Evolutionary conservation across 2,113 vertebrate genomes (phyloP).

Genomic region (Phalacrocorax carbo): DNA sequence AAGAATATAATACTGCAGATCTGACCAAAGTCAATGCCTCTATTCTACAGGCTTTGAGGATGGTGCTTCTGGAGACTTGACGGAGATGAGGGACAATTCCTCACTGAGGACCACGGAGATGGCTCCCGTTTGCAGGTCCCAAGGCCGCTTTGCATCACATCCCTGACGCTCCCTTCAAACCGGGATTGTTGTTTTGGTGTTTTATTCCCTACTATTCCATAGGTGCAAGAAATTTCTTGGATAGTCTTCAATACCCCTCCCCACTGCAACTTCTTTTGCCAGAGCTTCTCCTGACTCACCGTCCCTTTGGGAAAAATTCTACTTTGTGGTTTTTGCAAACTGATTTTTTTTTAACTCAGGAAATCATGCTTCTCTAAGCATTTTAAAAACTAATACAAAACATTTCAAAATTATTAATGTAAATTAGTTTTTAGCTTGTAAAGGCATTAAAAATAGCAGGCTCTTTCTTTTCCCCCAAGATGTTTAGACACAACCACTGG

Average conservation of each 20-base stretch:
- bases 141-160: neutral
- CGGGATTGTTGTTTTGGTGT: no score
- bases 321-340: neutral
- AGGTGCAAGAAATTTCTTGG: neutral
- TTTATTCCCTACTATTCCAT: neutral
- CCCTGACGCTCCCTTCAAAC: neutral
- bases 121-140: neutral
- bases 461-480: neutral
- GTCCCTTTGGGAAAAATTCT: neutral
- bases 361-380: neutral
- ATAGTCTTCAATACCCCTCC: neutral
- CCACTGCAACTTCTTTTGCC: neutral
- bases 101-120: rapidly evolving
- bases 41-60: neutral
- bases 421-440: neutral
- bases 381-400: neutral
- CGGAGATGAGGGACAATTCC: neutral
- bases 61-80: neutral
- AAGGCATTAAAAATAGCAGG: neutral
- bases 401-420: neutral
- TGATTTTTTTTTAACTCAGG: neutral
- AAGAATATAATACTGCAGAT: neutral
- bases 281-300: neutral
- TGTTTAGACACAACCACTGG: neutral
- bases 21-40: neutral